phyloP scores from a whole-genome alignment of 2,888 invertebrate species.

The Yponomeuta sedellus region DNA sequence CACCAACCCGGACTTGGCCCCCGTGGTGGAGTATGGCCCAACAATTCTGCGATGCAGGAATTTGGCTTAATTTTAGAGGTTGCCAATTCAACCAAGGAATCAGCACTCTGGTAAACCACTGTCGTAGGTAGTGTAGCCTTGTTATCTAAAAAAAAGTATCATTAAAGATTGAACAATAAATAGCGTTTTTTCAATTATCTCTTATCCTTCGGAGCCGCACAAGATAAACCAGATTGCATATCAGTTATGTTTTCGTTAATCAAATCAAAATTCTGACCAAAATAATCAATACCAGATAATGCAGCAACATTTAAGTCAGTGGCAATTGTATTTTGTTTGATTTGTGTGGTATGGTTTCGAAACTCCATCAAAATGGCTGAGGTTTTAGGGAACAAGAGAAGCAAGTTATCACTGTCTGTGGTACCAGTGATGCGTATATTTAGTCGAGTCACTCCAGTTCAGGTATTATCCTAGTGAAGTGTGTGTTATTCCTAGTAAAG shows the following conservation, averaged over 20 bases:
- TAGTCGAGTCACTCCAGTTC: slow-evolving; percentile 53
- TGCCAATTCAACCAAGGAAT: too few relatives aligned
- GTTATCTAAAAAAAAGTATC: too few relatives aligned
- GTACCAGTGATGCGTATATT: slow-evolving; percentile 56
- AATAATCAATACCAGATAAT: not conserved
- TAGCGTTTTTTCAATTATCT: not conserved
- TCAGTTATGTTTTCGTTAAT: not conserved
- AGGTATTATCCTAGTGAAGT: too few relatives aligned
- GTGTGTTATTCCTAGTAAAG: too few relatives aligned
- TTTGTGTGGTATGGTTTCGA: not conserved
- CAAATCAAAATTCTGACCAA: not conserved
- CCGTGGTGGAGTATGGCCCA: too few relatives aligned
- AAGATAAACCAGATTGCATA: not conserved
- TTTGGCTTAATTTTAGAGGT: too few relatives aligned
- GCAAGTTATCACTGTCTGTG: slow-evolving; percentile 42
- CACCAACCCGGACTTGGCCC: too few relatives aligned
- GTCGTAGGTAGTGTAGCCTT: too few relatives aligned
- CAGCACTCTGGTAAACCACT: too few relatives aligned
- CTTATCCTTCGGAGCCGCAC: not conserved
- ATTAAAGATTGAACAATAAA: too few relatives aligned
- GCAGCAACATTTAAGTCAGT: not conserved
- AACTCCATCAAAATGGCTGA: slow-evolving; percentile 27
- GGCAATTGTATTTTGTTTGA: not conserved
- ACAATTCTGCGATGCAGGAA: too few relatives aligned
- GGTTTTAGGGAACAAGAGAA: slow-evolving; percentile 25